These are phyloP conservation scores for Isichthys henryi DNA, from an alignment of 2,113 vertebrate genomes.

Conservation along the genomic window DNA sequence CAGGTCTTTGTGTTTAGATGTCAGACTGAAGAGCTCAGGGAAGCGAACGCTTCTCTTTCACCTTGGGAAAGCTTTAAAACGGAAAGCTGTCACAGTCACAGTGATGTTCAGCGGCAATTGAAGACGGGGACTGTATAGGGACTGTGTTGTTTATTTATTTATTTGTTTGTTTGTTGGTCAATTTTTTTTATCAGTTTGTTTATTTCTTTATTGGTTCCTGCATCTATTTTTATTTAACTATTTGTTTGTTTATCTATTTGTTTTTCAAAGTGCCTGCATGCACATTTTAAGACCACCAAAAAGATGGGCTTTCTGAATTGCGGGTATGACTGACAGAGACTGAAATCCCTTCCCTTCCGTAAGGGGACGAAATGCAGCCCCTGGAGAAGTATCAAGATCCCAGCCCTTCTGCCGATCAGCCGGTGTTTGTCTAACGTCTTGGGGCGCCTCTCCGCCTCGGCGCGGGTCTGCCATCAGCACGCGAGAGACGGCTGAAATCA, in stretches of 20 bases:
- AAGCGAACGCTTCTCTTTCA: neutral
- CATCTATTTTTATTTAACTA: neutral
- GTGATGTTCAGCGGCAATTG: neutral
- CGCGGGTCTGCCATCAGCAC: too few relatives aligned
- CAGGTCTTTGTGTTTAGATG: neutral
- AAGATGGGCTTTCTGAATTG: conserved; percentile 28
- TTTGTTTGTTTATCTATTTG: neutral
- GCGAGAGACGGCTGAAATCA: neutral
- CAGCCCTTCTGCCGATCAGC: neutral
- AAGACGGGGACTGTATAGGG: neutral
- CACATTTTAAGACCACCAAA: conserved; percentile 33
- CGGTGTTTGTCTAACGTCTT: neutral
- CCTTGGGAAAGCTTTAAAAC: neutral
- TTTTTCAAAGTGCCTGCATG: conserved; percentile 22
- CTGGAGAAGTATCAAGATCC: conserved; percentile 27
- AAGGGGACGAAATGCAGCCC: conserved; percentile 30
- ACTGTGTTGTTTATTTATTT: neutral
- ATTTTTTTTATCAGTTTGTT: neutral
- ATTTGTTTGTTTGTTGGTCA: neutral
- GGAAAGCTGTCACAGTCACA: neutral
- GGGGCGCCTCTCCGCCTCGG: neutral
- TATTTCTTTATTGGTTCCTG: neutral
- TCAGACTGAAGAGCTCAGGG: neutral
- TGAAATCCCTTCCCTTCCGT: conserved; percentile 39
- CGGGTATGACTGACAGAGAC: conserved; percentile 36